These are phyloP conservation scores for Tinamus guttatus DNA, from an alignment of 2,113 vertebrate genomes.

Conservation along the genomic window DNA sequence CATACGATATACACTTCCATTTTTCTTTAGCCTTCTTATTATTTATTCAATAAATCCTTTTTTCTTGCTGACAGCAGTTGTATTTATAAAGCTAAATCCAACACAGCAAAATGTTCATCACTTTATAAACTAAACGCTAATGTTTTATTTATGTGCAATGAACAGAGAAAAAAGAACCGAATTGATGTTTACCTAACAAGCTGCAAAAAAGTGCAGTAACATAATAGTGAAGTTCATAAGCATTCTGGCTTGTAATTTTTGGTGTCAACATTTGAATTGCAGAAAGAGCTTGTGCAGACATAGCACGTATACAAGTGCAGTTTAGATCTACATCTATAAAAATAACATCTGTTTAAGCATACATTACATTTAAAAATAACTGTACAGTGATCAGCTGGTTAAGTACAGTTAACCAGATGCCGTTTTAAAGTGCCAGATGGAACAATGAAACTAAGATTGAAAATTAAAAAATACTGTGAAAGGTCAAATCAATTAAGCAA, in stretches of 20 bases:
- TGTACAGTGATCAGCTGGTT: constrained; percentile 98
- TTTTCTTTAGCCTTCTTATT: constrained; percentile 83
- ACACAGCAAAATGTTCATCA: constrained; percentile 88
- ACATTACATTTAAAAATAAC: constrained; percentile 99
- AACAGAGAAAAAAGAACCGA: constrained; percentile 85
- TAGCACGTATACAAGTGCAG: constrained; percentile 84
- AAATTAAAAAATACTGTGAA: constrained; percentile 98
- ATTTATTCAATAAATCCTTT: constrained; percentile 89
- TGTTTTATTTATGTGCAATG: constrained; percentile 91
- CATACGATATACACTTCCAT: constrained; percentile 83
- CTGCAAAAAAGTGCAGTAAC: constrained; percentile 84
- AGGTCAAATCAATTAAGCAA: constrained; percentile 99
- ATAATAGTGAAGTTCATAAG: constrained; percentile 85
- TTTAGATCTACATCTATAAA: constrained; percentile 96
- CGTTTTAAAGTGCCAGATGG: constrained; percentile 99
- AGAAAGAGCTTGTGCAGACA: constrained; percentile 89
- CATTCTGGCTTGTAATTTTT: constrained; percentile 87
- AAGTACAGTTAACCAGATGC: constrained; percentile 99
- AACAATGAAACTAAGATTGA: constrained; percentile 99
- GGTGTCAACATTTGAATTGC: constrained; percentile 92
- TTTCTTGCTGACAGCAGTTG: constrained; percentile 88
- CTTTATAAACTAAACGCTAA: constrained; percentile 88
- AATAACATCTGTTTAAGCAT: constrained; percentile 99
- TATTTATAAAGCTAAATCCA: constrained; percentile 87
- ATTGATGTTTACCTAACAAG: constrained; percentile 90